These are phyloP conservation scores for Platyrinchus mystaceus DNA, from an alignment of 2,797 vertebrate genomes.

Conservation along the genomic window DNA sequence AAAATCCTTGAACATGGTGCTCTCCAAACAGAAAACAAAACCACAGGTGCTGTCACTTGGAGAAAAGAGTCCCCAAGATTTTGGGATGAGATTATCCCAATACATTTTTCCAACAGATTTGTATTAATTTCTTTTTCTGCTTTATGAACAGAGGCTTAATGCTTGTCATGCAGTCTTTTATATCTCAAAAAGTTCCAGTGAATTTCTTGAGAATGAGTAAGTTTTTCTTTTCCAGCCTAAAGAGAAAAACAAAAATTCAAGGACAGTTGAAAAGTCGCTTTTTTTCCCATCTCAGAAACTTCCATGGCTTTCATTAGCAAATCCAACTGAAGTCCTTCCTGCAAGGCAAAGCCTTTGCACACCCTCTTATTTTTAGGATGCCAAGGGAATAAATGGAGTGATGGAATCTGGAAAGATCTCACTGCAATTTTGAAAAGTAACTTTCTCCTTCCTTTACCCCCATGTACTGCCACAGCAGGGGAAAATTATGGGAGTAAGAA, in stretches of 20 bases:
- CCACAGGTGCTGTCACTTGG: neutral
- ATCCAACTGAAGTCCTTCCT: neutral
- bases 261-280: neutral
- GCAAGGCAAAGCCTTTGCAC: neutral
- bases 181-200: neutral
- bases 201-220: slow-evolving; percentile 5
- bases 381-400: neutral
- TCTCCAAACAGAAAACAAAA: neutral
- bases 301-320: neutral
- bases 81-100: neutral
- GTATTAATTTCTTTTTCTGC: neutral
- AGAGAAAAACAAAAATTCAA: neutral
- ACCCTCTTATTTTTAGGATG: neutral
- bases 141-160: neutral
- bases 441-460: neutral
- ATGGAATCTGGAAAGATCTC: slow-evolving; percentile 11
- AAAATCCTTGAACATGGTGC: neutral
- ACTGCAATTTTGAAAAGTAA: neutral
- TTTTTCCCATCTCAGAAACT: neutral
- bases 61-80: neutral
- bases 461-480: neutral
- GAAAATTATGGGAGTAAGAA: neutral
- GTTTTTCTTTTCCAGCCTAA: neutral
- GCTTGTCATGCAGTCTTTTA: neutral
- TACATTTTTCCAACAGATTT: neutral